Base-by-base conservation (phyloP, 2,113 vertebrate genomes). In the Notothenia rossii region DNA sequence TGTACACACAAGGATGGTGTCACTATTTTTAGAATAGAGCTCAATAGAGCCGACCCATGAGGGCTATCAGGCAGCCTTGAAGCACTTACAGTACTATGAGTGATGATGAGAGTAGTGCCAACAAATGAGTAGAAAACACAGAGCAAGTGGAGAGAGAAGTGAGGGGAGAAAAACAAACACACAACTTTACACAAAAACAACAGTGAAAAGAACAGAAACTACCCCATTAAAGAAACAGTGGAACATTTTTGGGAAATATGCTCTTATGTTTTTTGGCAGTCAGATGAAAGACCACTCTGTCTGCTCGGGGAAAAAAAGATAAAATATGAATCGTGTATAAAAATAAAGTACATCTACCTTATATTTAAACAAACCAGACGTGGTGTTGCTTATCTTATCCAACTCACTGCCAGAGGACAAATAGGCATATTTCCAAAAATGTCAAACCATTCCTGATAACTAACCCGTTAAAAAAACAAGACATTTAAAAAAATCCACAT, bases 101-200 rank as follows among this genome's bases (percentile, higher is more conserved):
- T 64, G 77, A 87, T 61, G 71, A 84, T 64, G 72, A 43, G 74
- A 81, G 61, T 51, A 59, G 64, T 80, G 88, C 83, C 83, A 81
- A 85, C 71, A 59, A 83, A 77, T 77, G 64, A 83, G 59, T 64
- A 82, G 86, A 71, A 81, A 81, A 84, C 88, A 85, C 69, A 63
- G 65, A 87, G 63, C 11, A 33, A 72, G 58, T 43, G 22, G 53
- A 68, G 33, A 58, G 74, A 61, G 53, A 70, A 53, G 58, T 70
- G 81, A 82, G 53, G 66, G 20, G 46, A 75, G 43, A 75, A 60
- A 83, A 63, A 72, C 66, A 89, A 20, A 54, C 40, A 70, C 33
- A 55, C 49, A 62, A 54, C 49, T 8, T 40, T 7, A 50, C 15
- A 66, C 51, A 33, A 25, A 62, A 55, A 54, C 40, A 66, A 54